Evolutionary conservation across 2,888 invertebrate genomes (phyloP).

Genomic region (Xylota sylvarum): DNA sequence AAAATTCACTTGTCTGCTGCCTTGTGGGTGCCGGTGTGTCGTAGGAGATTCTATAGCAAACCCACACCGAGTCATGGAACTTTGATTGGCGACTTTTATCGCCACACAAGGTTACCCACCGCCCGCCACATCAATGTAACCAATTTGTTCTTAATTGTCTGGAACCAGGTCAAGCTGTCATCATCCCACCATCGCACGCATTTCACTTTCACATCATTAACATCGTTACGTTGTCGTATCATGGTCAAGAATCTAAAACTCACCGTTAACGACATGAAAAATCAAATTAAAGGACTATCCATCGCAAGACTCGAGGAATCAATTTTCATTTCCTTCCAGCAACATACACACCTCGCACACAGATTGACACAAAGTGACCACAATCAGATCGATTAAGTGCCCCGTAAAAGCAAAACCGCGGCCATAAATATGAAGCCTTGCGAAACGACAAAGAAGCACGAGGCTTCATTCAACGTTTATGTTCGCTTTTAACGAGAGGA

Average conservation of each 20-base stretch:
- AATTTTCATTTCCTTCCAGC: conserved; percentile 29
- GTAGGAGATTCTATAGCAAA: not conserved
- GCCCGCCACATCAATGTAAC: conserved; percentile 34
- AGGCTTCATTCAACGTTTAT: conserved; percentile 39
- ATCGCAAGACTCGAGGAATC: conserved; percentile 30
- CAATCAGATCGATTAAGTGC: conserved; percentile 76
- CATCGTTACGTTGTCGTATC: conserved; percentile 40
- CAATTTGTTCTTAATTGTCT: conserved; percentile 59
- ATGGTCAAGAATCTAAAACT: conserved; percentile 64
- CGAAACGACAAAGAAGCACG: conserved; percentile 64
- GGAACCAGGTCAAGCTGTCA: conserved; percentile 71
- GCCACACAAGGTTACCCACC: conserved; percentile 33
- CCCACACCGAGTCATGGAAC: conserved; percentile 32
- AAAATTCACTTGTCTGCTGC: conserved; percentile 36
- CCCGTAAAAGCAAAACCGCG: conserved; percentile 70
- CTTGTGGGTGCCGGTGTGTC: conserved; percentile 6
- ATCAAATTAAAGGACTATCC: conserved; percentile 69
- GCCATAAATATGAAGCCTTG: conserved; percentile 65
- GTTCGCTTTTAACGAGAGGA: conserved; percentile 45
- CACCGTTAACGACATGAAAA: conserved; percentile 59
- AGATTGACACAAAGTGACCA: conserved; percentile 74
- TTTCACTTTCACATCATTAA: conserved; percentile 66
- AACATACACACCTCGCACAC: not conserved
- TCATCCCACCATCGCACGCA: conserved; percentile 9
- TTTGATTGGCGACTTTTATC: conserved; percentile 34